Conservation (phyloP, 2,113 vertebrate species). For the Microtus oregoni region DNA sequence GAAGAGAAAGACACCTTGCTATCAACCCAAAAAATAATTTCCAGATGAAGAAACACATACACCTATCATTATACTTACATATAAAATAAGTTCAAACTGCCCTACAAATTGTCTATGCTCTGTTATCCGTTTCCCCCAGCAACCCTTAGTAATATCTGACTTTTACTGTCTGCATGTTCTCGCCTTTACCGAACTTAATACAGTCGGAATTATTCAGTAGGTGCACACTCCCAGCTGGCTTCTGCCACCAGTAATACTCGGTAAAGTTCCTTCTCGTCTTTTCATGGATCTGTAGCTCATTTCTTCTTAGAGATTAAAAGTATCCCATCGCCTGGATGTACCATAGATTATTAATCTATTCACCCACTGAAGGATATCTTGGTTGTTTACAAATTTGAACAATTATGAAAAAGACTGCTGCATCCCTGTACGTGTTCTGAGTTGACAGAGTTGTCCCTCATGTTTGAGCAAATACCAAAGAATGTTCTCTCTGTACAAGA, state of each 20-base stretch:
- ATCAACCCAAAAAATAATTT: not conserved
- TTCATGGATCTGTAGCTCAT: not conserved
- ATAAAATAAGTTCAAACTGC: not conserved
- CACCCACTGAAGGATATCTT: not conserved
- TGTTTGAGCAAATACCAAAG: not conserved
- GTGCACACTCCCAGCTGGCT: not conserved
- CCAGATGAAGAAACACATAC: not conserved
- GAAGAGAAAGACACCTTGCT: not conserved
- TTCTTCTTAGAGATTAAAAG: not conserved
- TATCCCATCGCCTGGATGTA: not conserved
- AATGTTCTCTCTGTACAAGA: not conserved
- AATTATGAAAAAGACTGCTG: not conserved
- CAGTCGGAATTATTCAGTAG: not conserved
- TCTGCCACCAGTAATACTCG: not conserved
- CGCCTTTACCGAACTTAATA: not conserved
- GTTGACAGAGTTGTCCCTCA: not conserved
- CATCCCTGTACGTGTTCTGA: not conserved
- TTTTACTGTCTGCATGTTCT: not conserved
- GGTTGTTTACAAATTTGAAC: not conserved
- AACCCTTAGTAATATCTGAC: not conserved
- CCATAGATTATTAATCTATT: not conserved
- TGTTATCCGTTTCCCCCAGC: not conserved
- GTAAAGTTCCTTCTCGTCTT: not conserved
- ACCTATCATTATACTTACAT: not conserved
- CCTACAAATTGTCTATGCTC: not conserved